Conservation (phyloP, 2,113 vertebrate genomes). For the Caranx melampygus region DNA sequence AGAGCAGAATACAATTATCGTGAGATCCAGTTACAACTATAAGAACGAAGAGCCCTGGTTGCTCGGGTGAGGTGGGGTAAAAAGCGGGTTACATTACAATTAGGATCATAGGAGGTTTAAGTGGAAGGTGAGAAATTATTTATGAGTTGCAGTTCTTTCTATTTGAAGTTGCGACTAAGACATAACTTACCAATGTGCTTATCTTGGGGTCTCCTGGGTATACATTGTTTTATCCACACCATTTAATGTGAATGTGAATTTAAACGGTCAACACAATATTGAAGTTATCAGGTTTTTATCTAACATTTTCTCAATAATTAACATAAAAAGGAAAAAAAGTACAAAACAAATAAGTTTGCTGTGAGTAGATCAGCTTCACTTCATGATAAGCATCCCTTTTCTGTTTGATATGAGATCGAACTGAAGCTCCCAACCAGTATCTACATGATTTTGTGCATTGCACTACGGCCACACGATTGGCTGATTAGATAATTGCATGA, state of each 20-base stretch:
- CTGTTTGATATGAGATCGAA: not conserved
- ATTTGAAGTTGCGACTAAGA: not conserved
- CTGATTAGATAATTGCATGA: not conserved
- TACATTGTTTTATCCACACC: not conserved
- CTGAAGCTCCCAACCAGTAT: not conserved
- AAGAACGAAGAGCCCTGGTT: too few relatives aligned
- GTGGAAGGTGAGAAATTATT: not conserved
- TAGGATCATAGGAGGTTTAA: not conserved
- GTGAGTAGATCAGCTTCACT: not conserved
- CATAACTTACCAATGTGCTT: not conserved
- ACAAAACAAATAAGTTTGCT: too few relatives aligned
- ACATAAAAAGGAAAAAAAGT: not conserved
- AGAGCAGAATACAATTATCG: too few relatives aligned
- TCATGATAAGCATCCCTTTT: not conserved
- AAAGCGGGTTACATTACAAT: not conserved
- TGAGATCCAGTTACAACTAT: too few relatives aligned
- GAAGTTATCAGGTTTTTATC: not conserved
- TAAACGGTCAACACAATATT: not conserved
- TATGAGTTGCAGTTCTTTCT: not conserved
- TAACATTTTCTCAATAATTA: not conserved
- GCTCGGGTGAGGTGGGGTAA: not conserved
- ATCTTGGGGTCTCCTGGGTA: not conserved
- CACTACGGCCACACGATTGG: not conserved
- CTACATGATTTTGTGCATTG: not conserved
- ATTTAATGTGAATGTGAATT: not conserved